Base-by-base conservation (phyloP, 2,797 vertebrate genomes). In the Acrocephalus scirpaceus region DNA sequence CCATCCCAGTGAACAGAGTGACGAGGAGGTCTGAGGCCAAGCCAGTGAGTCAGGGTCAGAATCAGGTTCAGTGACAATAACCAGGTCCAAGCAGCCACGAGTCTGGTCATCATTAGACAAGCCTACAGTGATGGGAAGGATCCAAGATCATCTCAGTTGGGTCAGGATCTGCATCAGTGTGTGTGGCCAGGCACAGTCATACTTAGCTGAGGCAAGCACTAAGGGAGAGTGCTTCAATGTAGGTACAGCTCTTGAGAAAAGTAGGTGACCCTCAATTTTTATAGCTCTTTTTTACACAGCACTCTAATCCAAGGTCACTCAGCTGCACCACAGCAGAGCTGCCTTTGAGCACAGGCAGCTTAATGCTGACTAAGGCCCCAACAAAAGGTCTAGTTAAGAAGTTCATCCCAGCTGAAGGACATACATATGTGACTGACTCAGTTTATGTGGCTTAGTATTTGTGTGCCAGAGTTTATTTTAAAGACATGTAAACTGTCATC, bases 1-100 rank as follows among this genome's bases (percentile, higher is more conserved):
- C 1, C 0, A 42, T 74, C 56, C 40, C 19, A 66, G 61, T 60
- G 74, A 65, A 30, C 0, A 0, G 8, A 69, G 50, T 67, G 60
- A 47, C 34, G 66, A 51, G 58, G 36, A 85, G 13, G n/a, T 90
- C 44, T 74, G 60, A 82, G 22, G 18, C 66, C 26, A 58, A 65
- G 45, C 19, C 25, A 54, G n/a, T 1, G 1, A 78, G 42, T 66
- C 25, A 16, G 26, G 9, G 10, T 88, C 45, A 77, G 67, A 83
- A 50, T 44, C 8, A 2, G 15, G 23, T 67, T 77, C 34, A 18
- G 42, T 67, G 70, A n/a, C 53, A 77, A 23, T 71, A 80, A 71
- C 18, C 29, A 58, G 44, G 40, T 16, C 53, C 36, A 60, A n/a
- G 7, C 40, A 56, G 25, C 15, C 22, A 16, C 27, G 4, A 14